A percentile compares a stretch with the other conserved stretches of the same genome.
Conservation (phyloP, 2,888 invertebrate species). For the Apeira syringaria region DNA sequence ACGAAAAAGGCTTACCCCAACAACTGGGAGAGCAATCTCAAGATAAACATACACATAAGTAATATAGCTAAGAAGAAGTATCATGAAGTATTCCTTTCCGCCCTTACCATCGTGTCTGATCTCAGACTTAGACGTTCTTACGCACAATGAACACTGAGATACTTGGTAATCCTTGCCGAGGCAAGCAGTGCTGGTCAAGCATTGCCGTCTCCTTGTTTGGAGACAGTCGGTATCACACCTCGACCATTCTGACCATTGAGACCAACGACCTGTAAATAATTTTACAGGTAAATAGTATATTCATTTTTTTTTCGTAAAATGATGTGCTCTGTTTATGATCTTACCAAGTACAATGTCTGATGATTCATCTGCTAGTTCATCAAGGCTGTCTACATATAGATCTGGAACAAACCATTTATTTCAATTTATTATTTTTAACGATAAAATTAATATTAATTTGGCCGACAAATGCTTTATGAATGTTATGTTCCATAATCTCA, state of each 20-base stretch:
- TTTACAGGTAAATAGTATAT: neutral
- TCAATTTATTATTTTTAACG: too few species aligned
- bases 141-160: slow-evolving; percentile 68
- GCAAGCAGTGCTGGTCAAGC: slow-evolving; percentile 75
- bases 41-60: slow-evolving; percentile 11
- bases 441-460: too few species aligned
- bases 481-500: too few species aligned
- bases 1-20: slow-evolving; percentile 10
- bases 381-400: slow-evolving; percentile 64
- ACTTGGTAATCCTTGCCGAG: slow-evolving; percentile 71
- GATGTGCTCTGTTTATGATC: neutral
- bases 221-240: slow-evolving; percentile 94
- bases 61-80: slow-evolving; percentile 10
- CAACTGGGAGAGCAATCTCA: slow-evolving; percentile 9
- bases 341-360: slow-evolving; percentile 64
- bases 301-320: too few species aligned
- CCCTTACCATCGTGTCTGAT: slow-evolving; percentile 59
- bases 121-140: slow-evolving; percentile 70
- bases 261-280: slow-evolving; percentile 86
- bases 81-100: slow-evolving; percentile 5
- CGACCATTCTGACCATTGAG: slow-evolving; percentile 96
- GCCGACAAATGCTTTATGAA: too few species aligned
- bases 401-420: slow-evolving; percentile 48
- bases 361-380: slow-evolving; percentile 73
- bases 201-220: slow-evolving; percentile 91